These are phyloP conservation scores for Babylonia areolata DNA, from an alignment of 1,140 invertebrate species.

Conservation along the genomic window DNA sequence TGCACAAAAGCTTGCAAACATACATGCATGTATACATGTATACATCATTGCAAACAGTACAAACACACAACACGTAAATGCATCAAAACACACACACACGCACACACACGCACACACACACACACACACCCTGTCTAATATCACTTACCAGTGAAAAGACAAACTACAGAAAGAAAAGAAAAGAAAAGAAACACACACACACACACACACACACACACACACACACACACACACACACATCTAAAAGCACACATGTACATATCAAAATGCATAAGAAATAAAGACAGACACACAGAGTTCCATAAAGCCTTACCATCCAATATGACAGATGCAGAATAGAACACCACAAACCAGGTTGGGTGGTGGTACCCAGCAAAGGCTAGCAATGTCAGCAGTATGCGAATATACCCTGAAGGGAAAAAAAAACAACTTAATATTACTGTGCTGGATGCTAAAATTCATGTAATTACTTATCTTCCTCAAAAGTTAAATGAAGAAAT, in stretches of 20 bases:
- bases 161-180: no score
- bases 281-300: neutral
- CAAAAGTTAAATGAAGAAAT: no score
- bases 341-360: neutral
- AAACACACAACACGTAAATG: no score
- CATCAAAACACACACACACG: no score
- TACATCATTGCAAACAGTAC: neutral
- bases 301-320: neutral
- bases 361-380: neutral
- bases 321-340: neutral
- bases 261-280: neutral
- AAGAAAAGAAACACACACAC: no score
- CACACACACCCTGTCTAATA: no score
- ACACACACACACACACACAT: no score
- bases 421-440: no score
- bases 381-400: neutral
- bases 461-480: neutral
- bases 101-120: no score
- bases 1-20: neutral
- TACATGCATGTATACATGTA: neutral
- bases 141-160: no score
- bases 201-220: no score
- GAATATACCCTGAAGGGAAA: conserved; percentile 16
- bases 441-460: no score
- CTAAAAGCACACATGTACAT: neutral